Conservation (phyloP, 2,113 vertebrate species). For the Alexandromys fortis region DNA sequence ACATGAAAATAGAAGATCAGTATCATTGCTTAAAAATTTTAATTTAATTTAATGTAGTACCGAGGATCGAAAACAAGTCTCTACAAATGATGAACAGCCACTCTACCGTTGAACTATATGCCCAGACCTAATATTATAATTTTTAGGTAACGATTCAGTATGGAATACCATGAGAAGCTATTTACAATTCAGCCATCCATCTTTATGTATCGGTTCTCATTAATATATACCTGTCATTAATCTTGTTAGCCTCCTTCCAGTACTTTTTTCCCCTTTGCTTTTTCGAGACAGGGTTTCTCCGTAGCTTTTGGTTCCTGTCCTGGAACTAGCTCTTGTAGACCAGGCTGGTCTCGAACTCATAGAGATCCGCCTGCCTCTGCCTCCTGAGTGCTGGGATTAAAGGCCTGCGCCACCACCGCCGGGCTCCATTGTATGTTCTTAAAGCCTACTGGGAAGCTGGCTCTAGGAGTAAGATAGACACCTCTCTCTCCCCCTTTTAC, state of each 20-base stretch:
- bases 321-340: no score
- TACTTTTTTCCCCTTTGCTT: background rate
- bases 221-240: background rate
- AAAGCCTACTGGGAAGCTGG: background rate
- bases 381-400: no score
- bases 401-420: no score
- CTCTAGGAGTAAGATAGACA: background rate
- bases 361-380: no score
- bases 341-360: no score
- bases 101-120: background rate
- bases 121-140: background rate
- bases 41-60: background rate
- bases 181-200: background rate
- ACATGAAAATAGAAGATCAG: background rate
- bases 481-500: no score
- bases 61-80: no score
- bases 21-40: background rate
- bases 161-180: background rate
- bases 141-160: background rate
- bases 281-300: no score
- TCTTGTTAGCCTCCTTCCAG: conserved; percentile 21
- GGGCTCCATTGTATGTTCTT: background rate
- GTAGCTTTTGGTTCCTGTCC: no score
- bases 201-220: background rate
- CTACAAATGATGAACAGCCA: no score